Conservation (phyloP, 2,113 vertebrate species). For the Panthera tigris region DNA sequence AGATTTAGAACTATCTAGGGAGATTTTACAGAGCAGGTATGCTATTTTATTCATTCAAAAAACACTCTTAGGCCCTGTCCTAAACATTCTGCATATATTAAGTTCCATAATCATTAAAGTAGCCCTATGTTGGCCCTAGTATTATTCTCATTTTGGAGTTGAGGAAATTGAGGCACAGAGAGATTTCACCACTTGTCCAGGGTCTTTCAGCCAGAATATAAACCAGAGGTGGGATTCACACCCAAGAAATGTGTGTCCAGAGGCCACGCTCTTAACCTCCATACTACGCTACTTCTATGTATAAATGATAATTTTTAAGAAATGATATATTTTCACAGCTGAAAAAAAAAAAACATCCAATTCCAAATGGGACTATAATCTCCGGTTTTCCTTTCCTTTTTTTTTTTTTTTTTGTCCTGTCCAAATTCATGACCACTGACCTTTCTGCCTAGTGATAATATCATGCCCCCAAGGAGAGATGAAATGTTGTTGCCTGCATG, state of each 20-base stretch:
- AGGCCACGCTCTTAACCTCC: neutral
- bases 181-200: neutral
- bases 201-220: neutral
- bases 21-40: neutral
- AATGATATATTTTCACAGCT: neutral
- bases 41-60: constrained; percentile 39
- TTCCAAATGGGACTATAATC: neutral
- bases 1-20: constrained; percentile 8
- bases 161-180: neutral
- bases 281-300: neutral
- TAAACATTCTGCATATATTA: neutral
- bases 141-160: neutral
- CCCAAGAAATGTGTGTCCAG: neutral
- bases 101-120: neutral
- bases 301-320: neutral
- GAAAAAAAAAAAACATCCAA: neutral
- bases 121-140: neutral
- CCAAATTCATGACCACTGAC: neutral
- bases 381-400: neutral
- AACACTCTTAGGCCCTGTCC: neutral
- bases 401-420: neutral
- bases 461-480: neutral
- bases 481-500: neutral
- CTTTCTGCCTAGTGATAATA: constrained; percentile 46
- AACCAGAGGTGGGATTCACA: neutral